A percentile compares a stretch with the other conserved stretches of the same genome.
Conservation (phyloP, 2,888 invertebrate genomes). For the Hydrotaea diabolus region DNA sequence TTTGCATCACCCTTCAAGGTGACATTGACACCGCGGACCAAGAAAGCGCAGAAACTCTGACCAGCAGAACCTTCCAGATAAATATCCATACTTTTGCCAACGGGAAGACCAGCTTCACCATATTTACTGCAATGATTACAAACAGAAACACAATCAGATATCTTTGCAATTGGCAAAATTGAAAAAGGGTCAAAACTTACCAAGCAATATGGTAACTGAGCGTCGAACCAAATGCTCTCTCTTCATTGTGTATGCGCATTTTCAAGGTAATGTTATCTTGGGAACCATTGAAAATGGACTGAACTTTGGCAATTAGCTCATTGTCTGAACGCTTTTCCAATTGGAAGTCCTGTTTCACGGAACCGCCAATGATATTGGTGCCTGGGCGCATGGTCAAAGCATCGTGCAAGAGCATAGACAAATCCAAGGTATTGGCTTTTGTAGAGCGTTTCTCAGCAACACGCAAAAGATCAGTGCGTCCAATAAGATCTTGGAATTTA, state of each 20-base stretch:
- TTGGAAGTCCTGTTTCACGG: conserved; percentile 91
- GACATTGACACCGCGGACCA: conserved; percentile 93
- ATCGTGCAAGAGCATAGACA: conserved; percentile 92
- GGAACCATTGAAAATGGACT: conserved; percentile 88
- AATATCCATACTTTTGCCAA: conserved; percentile 88
- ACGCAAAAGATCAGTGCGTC: conserved; percentile 93
- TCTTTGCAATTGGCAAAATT: not conserved
- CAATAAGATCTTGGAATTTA: conserved; percentile 94
- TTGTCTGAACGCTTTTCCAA: conserved; percentile 93
- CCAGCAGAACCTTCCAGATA: conserved; percentile 95
- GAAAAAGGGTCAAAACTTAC: conserved; percentile 82
- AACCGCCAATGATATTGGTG: conserved; percentile 94
- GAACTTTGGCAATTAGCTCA: conserved; percentile 88
- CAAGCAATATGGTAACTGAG: conserved; percentile 97
- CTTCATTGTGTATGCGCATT: conserved; percentile 93
- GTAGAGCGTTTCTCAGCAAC: conserved; percentile 87
- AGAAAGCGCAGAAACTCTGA: conserved; percentile 99
- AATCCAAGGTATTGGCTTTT: conserved; percentile 93
- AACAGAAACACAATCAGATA: not conserved
- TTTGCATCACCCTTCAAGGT: conserved; percentile 98
- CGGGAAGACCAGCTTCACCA: conserved; percentile 92
- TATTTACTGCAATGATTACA: conserved; percentile 85
- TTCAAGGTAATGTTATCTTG: conserved; percentile 86
- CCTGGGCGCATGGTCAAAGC: conserved; percentile 94
- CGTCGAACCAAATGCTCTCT: conserved; percentile 95